A percentile compares a stretch with the other conserved stretches of the same genome.
Evolutionary conservation across 2,888 invertebrate species (phyloP).

Genomic region (Athalia circularis): DNA sequence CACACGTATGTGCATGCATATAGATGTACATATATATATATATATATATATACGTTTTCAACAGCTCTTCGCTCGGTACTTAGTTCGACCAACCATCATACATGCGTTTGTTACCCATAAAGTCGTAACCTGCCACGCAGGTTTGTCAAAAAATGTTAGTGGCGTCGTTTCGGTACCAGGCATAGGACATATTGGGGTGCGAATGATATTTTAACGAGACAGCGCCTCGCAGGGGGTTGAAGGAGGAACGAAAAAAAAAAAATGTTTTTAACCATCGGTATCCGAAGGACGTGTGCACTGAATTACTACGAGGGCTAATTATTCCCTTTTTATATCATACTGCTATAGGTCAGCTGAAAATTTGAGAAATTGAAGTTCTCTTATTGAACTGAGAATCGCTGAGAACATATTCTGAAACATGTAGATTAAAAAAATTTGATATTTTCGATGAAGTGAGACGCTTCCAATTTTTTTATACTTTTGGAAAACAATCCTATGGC

Average conservation of each 20-base stretch:
- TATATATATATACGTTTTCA: slow-evolving; percentile 24
- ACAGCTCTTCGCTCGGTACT: slow-evolving; percentile 29
- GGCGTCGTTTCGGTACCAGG: slow-evolving; percentile 15
- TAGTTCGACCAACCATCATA: slow-evolving; percentile 36
- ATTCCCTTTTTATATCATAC: neutral
- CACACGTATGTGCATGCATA: neutral
- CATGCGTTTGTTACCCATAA: slow-evolving; percentile 12
- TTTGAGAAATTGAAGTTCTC: too few relatives aligned
- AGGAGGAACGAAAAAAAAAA: neutral
- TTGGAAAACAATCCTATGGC: too few relatives aligned
- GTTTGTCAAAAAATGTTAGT: slow-evolving; percentile 39
- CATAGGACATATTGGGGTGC: slow-evolving; percentile 23
- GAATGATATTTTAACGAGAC: slow-evolving; percentile 46
- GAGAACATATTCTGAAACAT: too few relatives aligned
- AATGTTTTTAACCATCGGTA: neutral
- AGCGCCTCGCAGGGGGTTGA: slow-evolving; percentile 13
- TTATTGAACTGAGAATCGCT: too few relatives aligned
- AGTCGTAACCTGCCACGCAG: slow-evolving; percentile 41
- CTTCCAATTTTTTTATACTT: too few relatives aligned
- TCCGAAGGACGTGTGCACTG: slow-evolving; percentile 13
- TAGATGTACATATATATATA: neutral
- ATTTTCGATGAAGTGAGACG: too few relatives aligned
- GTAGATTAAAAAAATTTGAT: too few relatives aligned
- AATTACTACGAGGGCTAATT: slow-evolving; percentile 34
- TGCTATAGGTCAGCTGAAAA: too few relatives aligned